These are phyloP conservation scores for Cephus pulcher DNA, from an alignment of 2,888 invertebrate genomes.

Conservation along the genomic window DNA sequence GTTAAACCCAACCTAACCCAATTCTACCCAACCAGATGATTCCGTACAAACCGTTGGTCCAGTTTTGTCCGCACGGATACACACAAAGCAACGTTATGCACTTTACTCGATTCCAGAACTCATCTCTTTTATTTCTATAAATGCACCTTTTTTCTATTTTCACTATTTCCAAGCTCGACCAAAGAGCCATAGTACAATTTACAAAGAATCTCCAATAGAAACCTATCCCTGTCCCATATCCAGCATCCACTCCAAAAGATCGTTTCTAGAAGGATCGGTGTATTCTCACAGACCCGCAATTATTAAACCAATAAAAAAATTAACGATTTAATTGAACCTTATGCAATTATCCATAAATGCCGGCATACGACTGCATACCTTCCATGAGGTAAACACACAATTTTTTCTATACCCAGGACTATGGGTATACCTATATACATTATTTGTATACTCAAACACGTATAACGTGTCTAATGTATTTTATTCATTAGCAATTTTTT, in stretches of 20 bases:
- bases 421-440: background rate
- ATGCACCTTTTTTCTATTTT: background rate
- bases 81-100: background rate
- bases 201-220: background rate
- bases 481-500: background rate
- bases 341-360: background rate
- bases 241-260: background rate
- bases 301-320: background rate
- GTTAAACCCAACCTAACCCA: background rate
- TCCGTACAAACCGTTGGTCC: background rate
- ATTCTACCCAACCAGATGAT: background rate
- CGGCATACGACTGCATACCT: background rate
- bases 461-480: background rate
- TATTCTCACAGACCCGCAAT: background rate
- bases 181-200: background rate
- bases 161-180: background rate
- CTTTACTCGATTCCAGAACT: background rate
- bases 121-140: background rate
- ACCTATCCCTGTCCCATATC: background rate
- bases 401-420: background rate
- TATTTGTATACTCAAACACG: no score
- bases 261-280: background rate
- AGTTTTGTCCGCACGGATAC: background rate
- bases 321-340: background rate
- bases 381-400: background rate